These are phyloP conservation scores for Aeoliscus strigatus DNA, from an alignment of 2,797 vertebrate genomes.

Conservation along the genomic window DNA sequence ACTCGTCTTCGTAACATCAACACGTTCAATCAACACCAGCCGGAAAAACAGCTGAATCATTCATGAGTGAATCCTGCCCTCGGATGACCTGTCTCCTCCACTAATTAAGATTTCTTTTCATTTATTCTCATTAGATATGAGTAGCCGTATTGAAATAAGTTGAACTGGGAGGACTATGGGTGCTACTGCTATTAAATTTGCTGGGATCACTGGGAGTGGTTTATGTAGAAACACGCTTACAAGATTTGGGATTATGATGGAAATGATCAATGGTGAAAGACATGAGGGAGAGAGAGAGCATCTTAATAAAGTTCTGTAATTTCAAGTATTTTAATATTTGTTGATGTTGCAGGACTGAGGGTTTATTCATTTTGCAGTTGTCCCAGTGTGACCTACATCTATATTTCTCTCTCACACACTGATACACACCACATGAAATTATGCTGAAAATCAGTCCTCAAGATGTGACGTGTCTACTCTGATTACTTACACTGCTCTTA, in stretches of 20 bases:
- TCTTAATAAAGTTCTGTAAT: slow-evolving; percentile 66
- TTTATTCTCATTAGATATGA: slow-evolving; percentile 70
- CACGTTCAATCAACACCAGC: slow-evolving; percentile 65
- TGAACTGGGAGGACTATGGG: slow-evolving; percentile 65
- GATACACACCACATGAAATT: slow-evolving; percentile 32
- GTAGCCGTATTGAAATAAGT: slow-evolving; percentile 71
- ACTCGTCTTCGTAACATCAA: slow-evolving; percentile 47
- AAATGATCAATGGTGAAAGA: slow-evolving; percentile 71
- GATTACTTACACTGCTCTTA: slow-evolving; percentile 24
- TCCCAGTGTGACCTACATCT: slow-evolving; percentile 41
- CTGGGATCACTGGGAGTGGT: slow-evolving; percentile 58
- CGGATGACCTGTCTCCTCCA: slow-evolving; percentile 64
- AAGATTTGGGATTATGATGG: slow-evolving; percentile 76
- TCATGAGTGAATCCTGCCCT: slow-evolving; percentile 54
- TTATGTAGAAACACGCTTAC: slow-evolving; percentile 64
- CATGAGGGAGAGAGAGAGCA: slow-evolving; percentile 38
- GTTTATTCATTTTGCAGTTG: slow-evolving; percentile 56
- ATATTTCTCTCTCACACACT: not conserved
- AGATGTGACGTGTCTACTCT: slow-evolving; percentile 34
- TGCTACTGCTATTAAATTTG: slow-evolving; percentile 67
- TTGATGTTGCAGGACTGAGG: slow-evolving; percentile 59
- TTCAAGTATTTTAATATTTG: slow-evolving; percentile 69
- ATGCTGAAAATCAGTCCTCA: slow-evolving; percentile 15
- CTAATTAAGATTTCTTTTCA: slow-evolving; percentile 70
- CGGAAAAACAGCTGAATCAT: slow-evolving; percentile 61